phyloP scores from a whole-genome alignment of 1,140 invertebrate genomes.

The Drosophila funebris region DNA sequence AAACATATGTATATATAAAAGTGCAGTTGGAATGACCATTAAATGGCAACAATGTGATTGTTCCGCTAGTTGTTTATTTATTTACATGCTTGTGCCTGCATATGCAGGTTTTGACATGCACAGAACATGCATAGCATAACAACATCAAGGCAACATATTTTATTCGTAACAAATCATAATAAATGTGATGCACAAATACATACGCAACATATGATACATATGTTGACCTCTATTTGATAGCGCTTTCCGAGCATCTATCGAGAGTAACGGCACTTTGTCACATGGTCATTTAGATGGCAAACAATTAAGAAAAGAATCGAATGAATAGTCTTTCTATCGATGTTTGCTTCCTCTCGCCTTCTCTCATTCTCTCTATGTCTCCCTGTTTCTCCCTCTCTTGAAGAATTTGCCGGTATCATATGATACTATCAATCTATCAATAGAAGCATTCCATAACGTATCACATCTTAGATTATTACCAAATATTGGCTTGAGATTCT shows the following conservation, averaged over 20 bases:
- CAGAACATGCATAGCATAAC: background rate
- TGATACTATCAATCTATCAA: too few species aligned
- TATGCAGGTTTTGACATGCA: background rate
- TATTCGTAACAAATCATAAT: background rate
- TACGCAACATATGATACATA: too few species aligned
- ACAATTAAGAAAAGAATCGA: too few species aligned
- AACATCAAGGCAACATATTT: conserved; percentile 5
- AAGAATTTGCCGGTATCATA: too few species aligned
- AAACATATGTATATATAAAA: background rate
- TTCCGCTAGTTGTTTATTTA: background rate
- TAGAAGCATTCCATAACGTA: too few species aligned
- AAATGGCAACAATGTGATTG: background rate
- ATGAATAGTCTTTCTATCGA: background rate
- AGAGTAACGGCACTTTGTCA: background rate
- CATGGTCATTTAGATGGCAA: background rate
- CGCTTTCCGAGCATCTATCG: background rate
- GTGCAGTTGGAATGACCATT: background rate
- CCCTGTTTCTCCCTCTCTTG: background rate
- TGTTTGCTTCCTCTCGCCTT: background rate
- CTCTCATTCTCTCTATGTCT: background rate
- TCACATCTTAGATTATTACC: too few species aligned
- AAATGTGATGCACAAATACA: background rate
- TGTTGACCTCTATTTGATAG: conserved; percentile 9
- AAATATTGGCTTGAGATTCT: too few species aligned
- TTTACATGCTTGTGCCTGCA: conserved; percentile 1